Base-by-base conservation (phyloP, 1,140 invertebrate genomes). In the Meloidogyne chitwoodi region DNA sequence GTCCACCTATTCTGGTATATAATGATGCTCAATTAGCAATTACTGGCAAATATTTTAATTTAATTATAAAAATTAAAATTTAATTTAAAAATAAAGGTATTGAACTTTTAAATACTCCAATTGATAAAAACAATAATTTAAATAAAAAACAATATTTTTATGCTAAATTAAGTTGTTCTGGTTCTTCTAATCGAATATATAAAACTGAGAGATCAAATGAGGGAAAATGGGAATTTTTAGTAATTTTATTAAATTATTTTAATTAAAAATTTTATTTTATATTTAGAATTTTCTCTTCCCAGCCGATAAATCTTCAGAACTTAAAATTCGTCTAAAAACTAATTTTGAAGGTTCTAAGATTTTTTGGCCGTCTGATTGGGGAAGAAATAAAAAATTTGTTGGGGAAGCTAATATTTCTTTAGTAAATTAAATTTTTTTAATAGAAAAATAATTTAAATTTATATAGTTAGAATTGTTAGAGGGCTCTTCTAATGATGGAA, bases 1-100 rank as follows among this genome's bases (percentile, higher is more conserved):
- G 87, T 78, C 44, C 14, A n/a, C 76, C 41, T 29, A 81, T 73
- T 76, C 87, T 77, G 44, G 80, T 78, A 71, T 89, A 71, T 81
- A 67, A 74, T 78, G 83, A 77, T 65, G 77, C 75, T 11, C 71
- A 81, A 64, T 74, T 80, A 62, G 75, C 67, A 74, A 76, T 81
- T 63, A 73, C 68, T 31, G 27, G 70, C 61, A n/a, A 74, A 41
- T 68, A 61, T 16, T 67, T 67, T 44, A n/a, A 69, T 22, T 27
- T 24, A 19, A 6, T 31, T 34, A 10, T 22, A 29, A 0, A 19
- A 12, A 14, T 44, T 61, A 1, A 2, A 22, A 16, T 29, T 74
- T 19, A n/a, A 16, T 26, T 38, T 74, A 64, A 41, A n/a, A 29
- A 19, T 34, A 41, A 2, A 61, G 73, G 11, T 22, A 11, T 29